Conservation (phyloP, 1,140 invertebrate genomes). For the Brachionus plicatilis region DNA sequence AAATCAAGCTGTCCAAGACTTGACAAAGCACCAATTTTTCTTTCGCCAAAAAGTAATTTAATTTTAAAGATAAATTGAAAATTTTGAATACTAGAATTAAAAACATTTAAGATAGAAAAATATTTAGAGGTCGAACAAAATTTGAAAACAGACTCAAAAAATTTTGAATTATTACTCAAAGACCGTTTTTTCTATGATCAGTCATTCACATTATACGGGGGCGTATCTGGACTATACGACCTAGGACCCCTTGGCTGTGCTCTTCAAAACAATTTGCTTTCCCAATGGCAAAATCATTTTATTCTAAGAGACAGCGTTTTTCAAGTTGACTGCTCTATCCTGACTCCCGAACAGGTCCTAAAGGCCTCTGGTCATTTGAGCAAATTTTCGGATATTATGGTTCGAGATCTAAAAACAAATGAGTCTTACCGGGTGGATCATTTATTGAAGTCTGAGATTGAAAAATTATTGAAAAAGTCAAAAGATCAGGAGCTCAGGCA, state of each 20-base stretch:
- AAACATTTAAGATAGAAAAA: background rate
- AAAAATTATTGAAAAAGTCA: slow-evolving; percentile 49
- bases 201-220: slow-evolving; percentile 30
- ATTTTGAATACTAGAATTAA: background rate
- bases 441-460: slow-evolving; percentile 56
- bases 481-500: background rate
- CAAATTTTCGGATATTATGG: slow-evolving; percentile 36
- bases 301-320: slow-evolving; percentile 3
- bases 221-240: slow-evolving; percentile 17
- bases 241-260: slow-evolving; percentile 22
- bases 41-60: background rate
- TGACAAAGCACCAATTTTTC: background rate
- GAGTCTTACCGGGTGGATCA: slow-evolving; percentile 37
- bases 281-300: slow-evolving; percentile 33
- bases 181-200: slow-evolving; percentile 38
- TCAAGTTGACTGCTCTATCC: slow-evolving; percentile 31
- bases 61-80: background rate
- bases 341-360: slow-evolving; percentile 25
- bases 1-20: background rate
- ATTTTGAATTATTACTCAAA: slow-evolving; percentile 7
- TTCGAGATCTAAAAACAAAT: background rate
- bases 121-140: background rate
- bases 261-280: background rate
- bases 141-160: background rate
- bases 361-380: slow-evolving; percentile 30